phyloP scores from a whole-genome alignment of 2,888 invertebrate genomes.

The Synanthedon tipuliformis region DNA sequence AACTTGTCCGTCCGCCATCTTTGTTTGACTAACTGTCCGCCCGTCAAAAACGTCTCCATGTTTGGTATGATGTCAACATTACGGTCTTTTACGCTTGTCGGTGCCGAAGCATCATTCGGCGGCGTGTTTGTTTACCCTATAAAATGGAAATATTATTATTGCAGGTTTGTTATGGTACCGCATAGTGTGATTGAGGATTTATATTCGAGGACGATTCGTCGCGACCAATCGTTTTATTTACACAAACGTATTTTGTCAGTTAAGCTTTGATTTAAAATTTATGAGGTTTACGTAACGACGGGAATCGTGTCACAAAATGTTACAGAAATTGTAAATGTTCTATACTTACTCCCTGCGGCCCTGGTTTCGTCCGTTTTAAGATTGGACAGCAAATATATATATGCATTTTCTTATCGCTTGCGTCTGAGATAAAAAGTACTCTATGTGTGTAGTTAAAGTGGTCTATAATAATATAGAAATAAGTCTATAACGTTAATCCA shows the following conservation, averaged over 20 bases:
- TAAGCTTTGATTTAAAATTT: background rate
- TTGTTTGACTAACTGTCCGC: slow-evolving; percentile 17
- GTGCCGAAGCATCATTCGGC: slow-evolving; percentile 7
- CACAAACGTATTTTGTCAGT: background rate
- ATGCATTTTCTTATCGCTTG: too few relatives aligned
- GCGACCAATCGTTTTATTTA: background rate
- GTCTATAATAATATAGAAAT: too few relatives aligned
- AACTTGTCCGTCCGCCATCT: slow-evolving; percentile 11
- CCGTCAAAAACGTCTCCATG: slow-evolving; percentile 16
- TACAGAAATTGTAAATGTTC: too few relatives aligned
- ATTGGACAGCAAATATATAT: too few relatives aligned
- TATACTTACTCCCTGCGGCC: too few relatives aligned
- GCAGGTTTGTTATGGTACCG: background rate
- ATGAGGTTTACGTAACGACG: background rate
- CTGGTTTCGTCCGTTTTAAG: too few relatives aligned
- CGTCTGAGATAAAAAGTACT: too few relatives aligned
- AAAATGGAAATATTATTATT: slow-evolving; percentile 11
- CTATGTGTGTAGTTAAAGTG: too few relatives aligned
- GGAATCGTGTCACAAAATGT: too few relatives aligned
- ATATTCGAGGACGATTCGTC: background rate
- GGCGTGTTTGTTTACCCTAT: slow-evolving; percentile 17
- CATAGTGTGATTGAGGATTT: background rate
- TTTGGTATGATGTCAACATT: slow-evolving; percentile 13
- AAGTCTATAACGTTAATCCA: too few relatives aligned
- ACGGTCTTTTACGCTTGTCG: slow-evolving; percentile 26